These are phyloP conservation scores for Thalpophila matura DNA, from an alignment of 2,888 invertebrate genomes.

Conservation along the genomic window DNA sequence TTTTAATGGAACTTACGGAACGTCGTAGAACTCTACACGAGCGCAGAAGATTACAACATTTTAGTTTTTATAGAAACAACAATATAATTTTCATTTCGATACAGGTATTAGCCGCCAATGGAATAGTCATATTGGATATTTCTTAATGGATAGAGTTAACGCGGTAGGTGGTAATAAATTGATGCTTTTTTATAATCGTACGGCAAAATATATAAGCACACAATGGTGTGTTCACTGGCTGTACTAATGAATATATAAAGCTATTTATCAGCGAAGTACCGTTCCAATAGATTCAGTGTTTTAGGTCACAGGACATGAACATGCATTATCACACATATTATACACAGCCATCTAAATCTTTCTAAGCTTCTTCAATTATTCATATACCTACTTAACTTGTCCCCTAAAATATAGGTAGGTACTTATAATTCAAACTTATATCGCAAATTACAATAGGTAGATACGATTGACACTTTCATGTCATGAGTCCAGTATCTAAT, in stretches of 20 bases:
- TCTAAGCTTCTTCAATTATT: conserved; percentile 56
- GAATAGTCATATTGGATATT: conserved; percentile 35
- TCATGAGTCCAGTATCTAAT: conserved; percentile 31
- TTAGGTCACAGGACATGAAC: conserved; percentile 68
- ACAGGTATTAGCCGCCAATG: conserved; percentile 53
- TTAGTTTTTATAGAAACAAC: conserved; percentile 44
- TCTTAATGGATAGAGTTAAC: conserved; percentile 23
- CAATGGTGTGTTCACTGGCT: conserved; percentile 25
- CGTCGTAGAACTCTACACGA: conserved; percentile 34
- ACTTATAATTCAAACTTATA: conserved; percentile 44
- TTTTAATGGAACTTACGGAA: conserved; percentile 73
- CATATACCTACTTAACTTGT: conserved; percentile 56
- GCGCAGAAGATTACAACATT: conserved; percentile 51
- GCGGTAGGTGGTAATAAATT: conserved; percentile 31
- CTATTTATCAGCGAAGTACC: conserved; percentile 60
- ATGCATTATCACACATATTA: conserved; percentile 57
- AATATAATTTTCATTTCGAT: conserved; percentile 58
- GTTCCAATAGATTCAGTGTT: conserved; percentile 64
- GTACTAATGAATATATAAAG: conserved; percentile 46
- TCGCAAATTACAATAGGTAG: too few relatives aligned
- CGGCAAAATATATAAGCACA: conserved; percentile 31
- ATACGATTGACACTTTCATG: conserved; percentile 48
- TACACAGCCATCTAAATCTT: conserved; percentile 45
- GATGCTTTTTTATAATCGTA: conserved; percentile 41
- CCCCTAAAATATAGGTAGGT: conserved; percentile 41